Conservation (phyloP, 1,140 invertebrate species). For the Drosophila grimshawi region DNA sequence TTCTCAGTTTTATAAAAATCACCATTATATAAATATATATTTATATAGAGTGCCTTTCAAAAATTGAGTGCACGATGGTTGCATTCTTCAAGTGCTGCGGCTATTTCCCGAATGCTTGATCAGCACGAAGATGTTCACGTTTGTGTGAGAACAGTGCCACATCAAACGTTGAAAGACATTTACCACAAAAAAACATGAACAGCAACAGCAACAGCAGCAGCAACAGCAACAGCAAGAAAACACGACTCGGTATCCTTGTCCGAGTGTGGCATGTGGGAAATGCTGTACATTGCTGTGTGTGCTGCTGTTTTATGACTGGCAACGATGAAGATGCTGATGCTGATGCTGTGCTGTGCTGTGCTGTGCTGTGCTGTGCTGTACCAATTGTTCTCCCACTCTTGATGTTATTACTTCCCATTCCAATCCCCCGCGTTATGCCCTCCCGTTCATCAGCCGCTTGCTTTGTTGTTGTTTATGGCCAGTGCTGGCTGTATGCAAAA, state of each 20-base stretch:
- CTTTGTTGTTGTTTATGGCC: slow-evolving; percentile 48
- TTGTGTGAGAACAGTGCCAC: slow-evolving; percentile 21
- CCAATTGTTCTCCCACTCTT: slow-evolving; percentile 33
- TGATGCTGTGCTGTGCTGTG: slow-evolving; percentile 42
- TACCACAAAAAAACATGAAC: slow-evolving; percentile 26
- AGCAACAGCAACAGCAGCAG: slow-evolving; percentile 11
- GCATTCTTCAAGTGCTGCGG: slow-evolving; percentile 29
- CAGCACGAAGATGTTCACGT: slow-evolving; percentile 22
- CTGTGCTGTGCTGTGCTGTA: slow-evolving; percentile 27
- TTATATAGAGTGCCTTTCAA: neutral
- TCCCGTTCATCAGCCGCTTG: slow-evolving; percentile 35
- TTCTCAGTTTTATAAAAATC: too few relatives aligned
- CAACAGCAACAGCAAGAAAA: slow-evolving; percentile 16
- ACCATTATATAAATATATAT: neutral
- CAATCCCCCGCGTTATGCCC: slow-evolving; percentile 30
- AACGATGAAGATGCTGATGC: slow-evolving; percentile 37
- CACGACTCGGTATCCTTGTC: slow-evolving; percentile 35
- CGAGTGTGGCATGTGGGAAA: slow-evolving; percentile 45
- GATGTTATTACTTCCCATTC: neutral
- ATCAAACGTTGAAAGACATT: slow-evolving; percentile 41
- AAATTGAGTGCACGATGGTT: slow-evolving; percentile 25
- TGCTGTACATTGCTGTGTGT: slow-evolving; percentile 31
- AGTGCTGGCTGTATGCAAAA: slow-evolving; percentile 52
- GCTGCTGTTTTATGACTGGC: slow-evolving; percentile 36
- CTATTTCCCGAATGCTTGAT: slow-evolving; percentile 30